phyloP scores from a whole-genome alignment of 23 tunicate species.

The Halocynthia aurantium region DNA sequence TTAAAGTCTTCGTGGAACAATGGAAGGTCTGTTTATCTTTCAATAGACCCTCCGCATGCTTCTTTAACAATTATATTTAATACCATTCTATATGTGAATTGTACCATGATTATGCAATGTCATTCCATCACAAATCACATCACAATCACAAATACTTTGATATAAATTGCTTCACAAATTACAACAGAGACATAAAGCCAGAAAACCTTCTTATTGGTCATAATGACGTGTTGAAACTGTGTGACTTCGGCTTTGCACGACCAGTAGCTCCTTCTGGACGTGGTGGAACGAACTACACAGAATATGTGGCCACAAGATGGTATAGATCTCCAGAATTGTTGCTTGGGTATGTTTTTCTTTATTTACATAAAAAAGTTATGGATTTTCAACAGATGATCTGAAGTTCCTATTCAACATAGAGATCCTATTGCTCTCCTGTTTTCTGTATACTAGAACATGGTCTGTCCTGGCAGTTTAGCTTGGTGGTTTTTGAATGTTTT shows the following conservation, averaged over 20 bases:
- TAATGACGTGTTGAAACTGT: constrained; percentile 57
- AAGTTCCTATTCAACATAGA: too few species aligned
- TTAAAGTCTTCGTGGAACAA: neutral
- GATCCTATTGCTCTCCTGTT: too few species aligned
- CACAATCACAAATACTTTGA: neutral
- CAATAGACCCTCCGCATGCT: neutral
- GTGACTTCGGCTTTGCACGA: constrained; percentile 98
- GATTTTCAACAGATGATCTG: too few species aligned
- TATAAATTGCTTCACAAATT: neutral
- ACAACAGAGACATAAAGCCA: constrained; percentile 79
- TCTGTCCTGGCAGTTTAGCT: too few species aligned
- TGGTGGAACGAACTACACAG: constrained; percentile 74
- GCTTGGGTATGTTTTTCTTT: constrained; percentile 48
- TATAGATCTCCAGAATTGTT: constrained; percentile 90
- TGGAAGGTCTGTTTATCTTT: neutral
- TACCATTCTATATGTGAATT: neutral
- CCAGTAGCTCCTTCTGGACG: constrained; percentile 54
- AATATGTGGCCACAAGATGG: constrained; percentile 97
- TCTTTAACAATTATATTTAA: neutral
- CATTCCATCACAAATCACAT: too few species aligned
- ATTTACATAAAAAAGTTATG: neutral
- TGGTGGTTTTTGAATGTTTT: too few species aligned
- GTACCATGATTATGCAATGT: neutral
- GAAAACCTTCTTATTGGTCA: constrained; percentile 80
- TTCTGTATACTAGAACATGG: too few species aligned